A percentile compares a stretch with the other conserved stretches of the same genome.
phyloP scores from a whole-genome alignment of 2,888 invertebrate species.

The Syrista parreyssii region DNA sequence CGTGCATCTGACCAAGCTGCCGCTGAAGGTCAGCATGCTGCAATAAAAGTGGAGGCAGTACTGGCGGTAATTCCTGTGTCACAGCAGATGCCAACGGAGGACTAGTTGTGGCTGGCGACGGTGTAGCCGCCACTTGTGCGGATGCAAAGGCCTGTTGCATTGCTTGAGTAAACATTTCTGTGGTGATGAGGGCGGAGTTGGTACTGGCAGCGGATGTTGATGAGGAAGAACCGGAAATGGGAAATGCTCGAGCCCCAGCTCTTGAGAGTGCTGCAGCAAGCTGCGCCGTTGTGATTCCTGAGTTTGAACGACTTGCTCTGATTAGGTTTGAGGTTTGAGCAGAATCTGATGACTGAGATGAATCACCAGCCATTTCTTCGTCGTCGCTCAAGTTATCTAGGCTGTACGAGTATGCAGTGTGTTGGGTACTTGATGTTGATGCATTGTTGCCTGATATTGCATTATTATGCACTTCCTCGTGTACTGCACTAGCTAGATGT shows the following conservation, averaged over 20 bases:
- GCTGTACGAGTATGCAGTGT: constrained; percentile 68
- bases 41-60: constrained; percentile 41
- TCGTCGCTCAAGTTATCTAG: constrained; percentile 70
- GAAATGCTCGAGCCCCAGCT: constrained; percentile 60
- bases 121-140: constrained; percentile 46
- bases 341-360: constrained; percentile 65
- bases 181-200: constrained; percentile 71
- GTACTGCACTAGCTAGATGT: constrained; percentile 73
- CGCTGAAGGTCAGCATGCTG: constrained; percentile 53
- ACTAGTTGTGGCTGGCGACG: constrained; percentile 34
- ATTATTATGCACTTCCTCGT: constrained; percentile 61
- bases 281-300: constrained; percentile 79
- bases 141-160: constrained; percentile 76
- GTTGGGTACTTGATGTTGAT: constrained; percentile 45
- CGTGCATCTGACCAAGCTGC: constrained; percentile 85
- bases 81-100: constrained; percentile 23
- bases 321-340: constrained; percentile 51
- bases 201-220: constrained; percentile 44
- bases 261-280: constrained; percentile 80
- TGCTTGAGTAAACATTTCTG: constrained; percentile 84
- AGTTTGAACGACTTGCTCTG: constrained; percentile 47
- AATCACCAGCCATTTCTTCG: constrained; percentile 70
- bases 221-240: constrained; percentile 40
- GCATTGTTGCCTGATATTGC: constrained; percentile 42
- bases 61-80: constrained; percentile 26